Evolutionary conservation across 2,113 vertebrate species (phyloP).

Genomic region (Vidua macroura): DNA sequence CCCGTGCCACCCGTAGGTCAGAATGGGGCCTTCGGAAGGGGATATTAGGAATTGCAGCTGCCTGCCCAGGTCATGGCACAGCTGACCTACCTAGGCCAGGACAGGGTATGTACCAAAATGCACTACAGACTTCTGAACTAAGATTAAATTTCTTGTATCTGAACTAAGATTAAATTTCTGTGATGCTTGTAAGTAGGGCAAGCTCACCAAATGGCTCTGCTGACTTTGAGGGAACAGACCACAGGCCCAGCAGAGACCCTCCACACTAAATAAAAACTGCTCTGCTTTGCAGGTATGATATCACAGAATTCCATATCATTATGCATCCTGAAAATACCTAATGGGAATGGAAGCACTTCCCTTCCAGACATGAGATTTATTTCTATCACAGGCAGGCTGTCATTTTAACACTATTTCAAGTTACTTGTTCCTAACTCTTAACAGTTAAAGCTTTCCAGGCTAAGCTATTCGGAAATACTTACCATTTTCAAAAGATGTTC

Average conservation of each 20-base stretch:
- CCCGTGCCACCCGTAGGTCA: background rate
- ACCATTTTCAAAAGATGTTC: background rate
- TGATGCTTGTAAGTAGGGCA: fast-evolving
- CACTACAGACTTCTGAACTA: background rate
- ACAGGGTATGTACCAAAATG: background rate
- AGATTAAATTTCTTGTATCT: background rate
- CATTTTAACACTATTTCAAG: background rate
- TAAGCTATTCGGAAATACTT: background rate
- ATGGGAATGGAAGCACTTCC: background rate
- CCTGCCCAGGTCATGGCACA: background rate
- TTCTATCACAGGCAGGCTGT: background rate
- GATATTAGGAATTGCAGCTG: background rate
- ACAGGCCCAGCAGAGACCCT: background rate
- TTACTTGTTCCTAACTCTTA: background rate
- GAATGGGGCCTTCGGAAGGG: background rate
- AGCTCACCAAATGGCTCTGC: background rate
- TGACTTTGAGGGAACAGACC: background rate
- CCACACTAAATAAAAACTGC: background rate
- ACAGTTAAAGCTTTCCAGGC: background rate
- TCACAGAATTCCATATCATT: background rate
- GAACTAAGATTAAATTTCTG: background rate
- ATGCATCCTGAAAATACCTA: background rate
- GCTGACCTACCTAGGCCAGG: background rate
- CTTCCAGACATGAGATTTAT: background rate
- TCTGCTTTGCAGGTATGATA: background rate